phyloP scores from a whole-genome alignment of 2,113 vertebrate species.

The Tympanuchus pallidicinctus region DNA sequence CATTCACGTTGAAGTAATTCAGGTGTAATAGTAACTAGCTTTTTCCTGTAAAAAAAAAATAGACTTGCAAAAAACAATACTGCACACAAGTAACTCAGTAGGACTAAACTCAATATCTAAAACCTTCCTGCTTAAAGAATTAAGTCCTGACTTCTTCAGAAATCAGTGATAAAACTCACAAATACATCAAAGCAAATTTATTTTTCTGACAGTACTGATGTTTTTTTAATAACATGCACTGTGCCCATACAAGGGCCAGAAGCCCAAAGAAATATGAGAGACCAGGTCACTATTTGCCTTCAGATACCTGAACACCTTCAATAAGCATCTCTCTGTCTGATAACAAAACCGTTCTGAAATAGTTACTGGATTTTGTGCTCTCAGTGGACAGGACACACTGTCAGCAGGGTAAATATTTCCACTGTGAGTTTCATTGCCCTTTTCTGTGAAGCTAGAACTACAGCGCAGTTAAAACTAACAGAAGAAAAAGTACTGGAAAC shows the following conservation, averaged over 20 bases:
- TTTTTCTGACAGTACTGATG: background rate
- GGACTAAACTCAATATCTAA: background rate
- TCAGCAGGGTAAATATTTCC: constrained; percentile 15
- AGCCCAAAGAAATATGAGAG: background rate
- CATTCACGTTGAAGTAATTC: background rate
- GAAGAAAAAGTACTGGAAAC: constrained; percentile 35
- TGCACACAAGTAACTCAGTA: background rate
- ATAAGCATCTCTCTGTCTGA: background rate
- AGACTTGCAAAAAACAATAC: background rate
- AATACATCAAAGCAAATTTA: background rate
- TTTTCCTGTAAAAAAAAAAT: background rate
- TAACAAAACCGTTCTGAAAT: background rate
- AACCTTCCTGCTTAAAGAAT: background rate
- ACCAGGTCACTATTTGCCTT: background rate
- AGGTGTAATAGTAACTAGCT: background rate
- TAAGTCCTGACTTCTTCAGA: background rate
- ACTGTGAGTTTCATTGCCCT: background rate
- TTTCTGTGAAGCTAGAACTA: background rate
- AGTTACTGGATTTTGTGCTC: background rate
- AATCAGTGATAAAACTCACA: background rate
- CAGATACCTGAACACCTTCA: background rate
- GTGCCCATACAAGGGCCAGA: background rate
- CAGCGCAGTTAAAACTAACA: background rate
- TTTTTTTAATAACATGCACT: background rate
- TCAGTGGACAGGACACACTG: background rate